A percentile compares a stretch with the other conserved stretches of the same genome.
These are phyloP conservation scores for Sebastes schlegelii DNA, from an alignment of 2,113 vertebrate genomes.

Conservation along the genomic window DNA sequence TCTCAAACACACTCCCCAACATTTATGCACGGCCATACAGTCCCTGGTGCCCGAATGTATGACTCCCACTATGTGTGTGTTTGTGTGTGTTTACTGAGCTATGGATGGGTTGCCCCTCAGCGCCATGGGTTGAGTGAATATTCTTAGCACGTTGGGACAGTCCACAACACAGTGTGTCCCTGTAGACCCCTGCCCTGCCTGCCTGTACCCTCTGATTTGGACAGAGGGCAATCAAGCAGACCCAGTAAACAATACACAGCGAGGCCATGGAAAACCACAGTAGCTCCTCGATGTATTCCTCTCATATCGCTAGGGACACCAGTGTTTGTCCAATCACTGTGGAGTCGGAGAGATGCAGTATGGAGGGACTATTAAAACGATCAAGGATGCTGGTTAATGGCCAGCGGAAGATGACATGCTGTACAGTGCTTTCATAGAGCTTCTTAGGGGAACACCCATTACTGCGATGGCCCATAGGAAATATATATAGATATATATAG, in stretches of 20 bases:
- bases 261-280: constrained; percentile 74
- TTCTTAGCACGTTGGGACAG: constrained; percentile 79
- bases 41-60: constrained; percentile 69
- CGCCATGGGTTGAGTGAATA: constrained; percentile 76
- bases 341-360: constrained; percentile 60
- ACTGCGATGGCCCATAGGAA: constrained; percentile 57
- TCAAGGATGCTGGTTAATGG: constrained; percentile 75
- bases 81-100: constrained; percentile 73
- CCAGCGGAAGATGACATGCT: constrained; percentile 56
- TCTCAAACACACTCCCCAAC: constrained; percentile 47
- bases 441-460: constrained; percentile 63
- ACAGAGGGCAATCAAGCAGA: constrained; percentile 82
- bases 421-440: constrained; percentile 57
- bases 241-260: constrained; percentile 79
- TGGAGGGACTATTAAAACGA: constrained; percentile 74
- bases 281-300: constrained; percentile 75
- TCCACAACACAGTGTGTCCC: constrained; percentile 76
- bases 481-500: constrained; percentile 53
- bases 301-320: constrained; percentile 70
- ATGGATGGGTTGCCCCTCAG: constrained; percentile 66
- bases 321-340: constrained; percentile 73
- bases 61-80: constrained; percentile 61
- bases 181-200: constrained; percentile 74
- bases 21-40: constrained; percentile 62
- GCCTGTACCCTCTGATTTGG: constrained; percentile 80